Conservation (phyloP, 2,888 invertebrate species). For the Zele albiditarsus region DNA sequence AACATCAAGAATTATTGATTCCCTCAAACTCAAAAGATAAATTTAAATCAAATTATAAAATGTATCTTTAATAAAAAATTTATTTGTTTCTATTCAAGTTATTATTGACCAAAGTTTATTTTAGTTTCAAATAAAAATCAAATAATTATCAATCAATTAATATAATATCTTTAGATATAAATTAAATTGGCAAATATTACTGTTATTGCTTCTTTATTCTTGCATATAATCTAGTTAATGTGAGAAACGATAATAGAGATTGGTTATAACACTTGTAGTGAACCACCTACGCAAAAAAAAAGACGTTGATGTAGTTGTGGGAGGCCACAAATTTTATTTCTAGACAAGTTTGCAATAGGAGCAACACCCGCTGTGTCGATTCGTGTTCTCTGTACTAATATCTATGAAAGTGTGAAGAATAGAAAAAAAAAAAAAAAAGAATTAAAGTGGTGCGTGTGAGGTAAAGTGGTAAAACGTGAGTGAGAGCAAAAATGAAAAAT, state of each 20-base stretch:
- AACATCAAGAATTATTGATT: too few relatives aligned
- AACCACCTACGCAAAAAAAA: slow-evolving; percentile 6
- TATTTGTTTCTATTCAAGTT: too few relatives aligned
- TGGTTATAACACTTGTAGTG: not conserved
- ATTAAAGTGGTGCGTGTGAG: not conserved
- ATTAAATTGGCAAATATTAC: not conserved
- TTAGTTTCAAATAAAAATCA: too few relatives aligned
- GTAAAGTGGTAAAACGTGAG: not conserved
- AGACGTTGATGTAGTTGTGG: not conserved
- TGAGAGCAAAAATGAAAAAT: slow-evolving; percentile 18
- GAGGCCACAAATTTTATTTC: slow-evolving; percentile 1
- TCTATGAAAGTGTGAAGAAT: not conserved
- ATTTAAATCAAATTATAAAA: too few relatives aligned
- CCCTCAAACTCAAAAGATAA: too few relatives aligned
- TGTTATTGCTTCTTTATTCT: not conserved
- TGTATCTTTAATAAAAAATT: too few relatives aligned
- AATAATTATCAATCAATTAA: too few relatives aligned
- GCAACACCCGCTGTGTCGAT: not conserved
- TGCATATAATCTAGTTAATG: not conserved
- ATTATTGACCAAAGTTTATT: too few relatives aligned
- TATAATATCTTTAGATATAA: too few relatives aligned
- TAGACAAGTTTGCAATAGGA: slow-evolving; percentile 11
- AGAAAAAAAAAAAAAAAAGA: not conserved
- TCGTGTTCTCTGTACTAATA: not conserved
- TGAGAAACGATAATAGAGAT: not conserved